Evolutionary conservation across 2,888 invertebrate species (phyloP).

Genomic region (Ypsolopha scabrella): DNA sequence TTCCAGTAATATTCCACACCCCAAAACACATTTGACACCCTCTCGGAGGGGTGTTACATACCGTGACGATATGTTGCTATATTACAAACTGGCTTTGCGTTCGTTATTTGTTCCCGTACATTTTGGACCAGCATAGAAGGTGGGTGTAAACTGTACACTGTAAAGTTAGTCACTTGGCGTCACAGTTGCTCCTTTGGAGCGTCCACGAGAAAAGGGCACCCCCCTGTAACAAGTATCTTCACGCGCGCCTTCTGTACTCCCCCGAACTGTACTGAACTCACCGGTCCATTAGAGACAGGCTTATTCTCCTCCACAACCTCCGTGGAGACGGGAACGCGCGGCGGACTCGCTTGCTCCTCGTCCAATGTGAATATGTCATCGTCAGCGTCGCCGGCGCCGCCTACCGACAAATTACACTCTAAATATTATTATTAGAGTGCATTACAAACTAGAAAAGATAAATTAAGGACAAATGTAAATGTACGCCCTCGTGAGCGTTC

Average conservation of each 20-base stretch:
- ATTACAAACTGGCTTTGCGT: neutral
- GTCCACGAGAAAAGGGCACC: too few relatives aligned
- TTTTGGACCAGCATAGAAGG: neutral
- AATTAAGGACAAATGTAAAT: too few relatives aligned
- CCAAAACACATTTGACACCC: too few relatives aligned
- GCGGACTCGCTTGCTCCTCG: slow-evolving; percentile 71
- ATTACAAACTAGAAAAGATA: too few relatives aligned
- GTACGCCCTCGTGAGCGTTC: too few relatives aligned
- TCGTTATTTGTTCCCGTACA: neutral
- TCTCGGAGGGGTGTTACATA: too few relatives aligned
- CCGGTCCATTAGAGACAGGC: slow-evolving; percentile 26
- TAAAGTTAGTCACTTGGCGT: neutral
- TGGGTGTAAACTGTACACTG: neutral
- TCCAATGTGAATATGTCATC: slow-evolving; percentile 89
- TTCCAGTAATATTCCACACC: too few relatives aligned
- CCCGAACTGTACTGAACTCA: slow-evolving; percentile 9
- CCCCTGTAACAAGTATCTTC: too few relatives aligned
- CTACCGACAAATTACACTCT: too few relatives aligned
- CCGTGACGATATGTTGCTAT: neutral
- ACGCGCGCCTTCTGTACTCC: too few relatives aligned
- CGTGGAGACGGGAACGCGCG: neutral
- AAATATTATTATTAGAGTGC: too few relatives aligned
- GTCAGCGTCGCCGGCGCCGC: slow-evolving; percentile 66
- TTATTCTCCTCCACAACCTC: slow-evolving; percentile 32
- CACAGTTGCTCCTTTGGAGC: too few relatives aligned